A percentile compares a stretch with the other conserved stretches of the same genome.
Conservation (phyloP, 2,113 vertebrate genomes). For the Anarhynchus alexandrinus region DNA sequence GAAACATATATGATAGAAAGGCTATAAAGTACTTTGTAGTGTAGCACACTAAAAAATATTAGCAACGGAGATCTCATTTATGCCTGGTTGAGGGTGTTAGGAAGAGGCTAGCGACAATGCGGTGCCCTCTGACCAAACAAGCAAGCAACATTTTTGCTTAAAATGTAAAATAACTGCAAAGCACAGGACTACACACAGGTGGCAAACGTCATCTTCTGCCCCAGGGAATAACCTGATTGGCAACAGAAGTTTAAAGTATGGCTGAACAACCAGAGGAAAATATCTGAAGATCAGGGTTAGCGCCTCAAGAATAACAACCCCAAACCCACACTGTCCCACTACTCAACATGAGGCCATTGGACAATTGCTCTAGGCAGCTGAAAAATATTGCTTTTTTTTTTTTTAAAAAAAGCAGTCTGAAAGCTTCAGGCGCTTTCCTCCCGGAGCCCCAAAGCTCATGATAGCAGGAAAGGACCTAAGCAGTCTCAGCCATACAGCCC, state of each 20-base stretch:
- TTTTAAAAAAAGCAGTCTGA: not conserved
- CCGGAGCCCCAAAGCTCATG: not conserved
- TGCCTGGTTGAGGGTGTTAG: not conserved
- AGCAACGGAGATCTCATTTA: not conserved
- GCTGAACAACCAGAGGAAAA: not conserved
- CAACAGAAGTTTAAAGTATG: not conserved
- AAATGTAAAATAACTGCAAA: not conserved
- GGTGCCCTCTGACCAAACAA: conserved; percentile 30
- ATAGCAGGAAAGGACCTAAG: not conserved
- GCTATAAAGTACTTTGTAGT: not conserved
- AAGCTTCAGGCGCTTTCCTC: not conserved
- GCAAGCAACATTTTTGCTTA: not conserved
- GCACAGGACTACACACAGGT: not conserved
- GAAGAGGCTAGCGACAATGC: not conserved
- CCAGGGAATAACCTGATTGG: not conserved
- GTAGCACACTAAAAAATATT: not conserved
- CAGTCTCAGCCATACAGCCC: not conserved
- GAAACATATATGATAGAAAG: conserved; percentile 51
- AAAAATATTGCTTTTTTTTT: not conserved
- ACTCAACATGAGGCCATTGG: rapidly evolving
- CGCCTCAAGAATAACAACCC: not conserved
- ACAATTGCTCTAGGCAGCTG: not conserved
- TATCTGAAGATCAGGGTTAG: not conserved
- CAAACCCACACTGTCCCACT: not conserved
- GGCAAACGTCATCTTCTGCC: not conserved